Evolutionary conservation across 2,888 invertebrate species (phyloP).

Genomic region (Harpalus rufipes): DNA sequence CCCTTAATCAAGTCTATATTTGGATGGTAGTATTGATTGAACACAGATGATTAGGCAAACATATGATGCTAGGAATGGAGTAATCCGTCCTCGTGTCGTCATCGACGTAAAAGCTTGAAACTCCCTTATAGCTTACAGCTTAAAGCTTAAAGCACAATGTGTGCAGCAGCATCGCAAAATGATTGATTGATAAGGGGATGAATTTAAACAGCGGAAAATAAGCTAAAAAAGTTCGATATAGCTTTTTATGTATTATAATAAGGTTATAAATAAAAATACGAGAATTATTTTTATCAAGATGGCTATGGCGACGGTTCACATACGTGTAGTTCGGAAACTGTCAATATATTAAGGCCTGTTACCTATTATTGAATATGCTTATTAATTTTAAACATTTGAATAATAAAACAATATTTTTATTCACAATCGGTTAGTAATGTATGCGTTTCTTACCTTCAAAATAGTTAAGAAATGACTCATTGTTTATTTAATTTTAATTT

Average conservation of each 20-base stretch:
- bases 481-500: too few relatives aligned
- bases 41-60: slow-evolving; percentile 35
- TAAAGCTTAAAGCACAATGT: neutral
- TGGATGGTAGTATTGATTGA: slow-evolving; percentile 34
- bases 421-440: too few relatives aligned
- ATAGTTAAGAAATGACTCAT: too few relatives aligned
- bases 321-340: too few relatives aligned
- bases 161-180: neutral
- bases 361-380: too few relatives aligned
- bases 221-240: neutral
- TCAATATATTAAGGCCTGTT: too few relatives aligned
- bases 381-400: too few relatives aligned
- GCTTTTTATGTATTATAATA: neutral
- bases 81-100: slow-evolving; percentile 15
- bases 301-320: neutral
- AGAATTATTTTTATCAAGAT: neutral
- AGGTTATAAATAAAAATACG: neutral
- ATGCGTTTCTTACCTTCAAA: too few relatives aligned
- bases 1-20: neutral
- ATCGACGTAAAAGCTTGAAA: neutral
- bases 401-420: too few relatives aligned
- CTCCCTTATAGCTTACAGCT: neutral
- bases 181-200: slow-evolving; percentile 20
- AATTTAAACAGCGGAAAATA: slow-evolving; percentile 15
- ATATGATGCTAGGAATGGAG: slow-evolving; percentile 37